A percentile compares a stretch with the other conserved stretches of the same genome.
phyloP scores from a whole-genome alignment of 2,113 vertebrate species.

The Megaceryle maxima region DNA sequence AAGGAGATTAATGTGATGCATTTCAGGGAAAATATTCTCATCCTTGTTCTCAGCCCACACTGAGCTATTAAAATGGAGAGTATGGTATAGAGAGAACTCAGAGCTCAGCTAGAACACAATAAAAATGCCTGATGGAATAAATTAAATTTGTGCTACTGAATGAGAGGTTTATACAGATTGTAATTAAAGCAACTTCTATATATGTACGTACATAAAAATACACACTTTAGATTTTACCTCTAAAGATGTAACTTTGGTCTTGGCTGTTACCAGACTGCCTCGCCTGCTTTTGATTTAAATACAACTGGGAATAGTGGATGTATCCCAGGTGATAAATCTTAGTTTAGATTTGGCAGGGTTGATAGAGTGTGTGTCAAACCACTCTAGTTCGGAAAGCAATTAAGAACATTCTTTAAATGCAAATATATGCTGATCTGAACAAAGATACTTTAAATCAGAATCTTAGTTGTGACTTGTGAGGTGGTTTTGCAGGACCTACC shows the following conservation, averaged over 20 bases:
- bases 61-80: not conserved
- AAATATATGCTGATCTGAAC: slow-evolving; percentile 36
- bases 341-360: not conserved
- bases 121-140: not conserved
- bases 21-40: not conserved
- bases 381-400: not conserved
- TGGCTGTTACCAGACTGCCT: not conserved
- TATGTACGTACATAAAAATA: not conserved
- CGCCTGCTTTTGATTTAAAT: not conserved
- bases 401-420: slow-evolving; percentile 16
- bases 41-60: not conserved
- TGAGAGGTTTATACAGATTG: not conserved
- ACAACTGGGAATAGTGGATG: fast-evolving
- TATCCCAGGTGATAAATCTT: not conserved
- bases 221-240: not conserved
- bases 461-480: slow-evolving; percentile 15
- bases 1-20: not conserved
- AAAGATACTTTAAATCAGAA: slow-evolving; percentile 26
- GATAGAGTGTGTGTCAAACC: not conserved
- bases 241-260: not conserved
- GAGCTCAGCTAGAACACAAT: not conserved
- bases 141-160: not conserved
- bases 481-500: slow-evolving; percentile 46
- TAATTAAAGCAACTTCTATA: not conserved
- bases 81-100: not conserved